Evolutionary conservation across 2,113 vertebrate genomes (phyloP).

Genomic region (Chaetodon trifascialis): DNA sequence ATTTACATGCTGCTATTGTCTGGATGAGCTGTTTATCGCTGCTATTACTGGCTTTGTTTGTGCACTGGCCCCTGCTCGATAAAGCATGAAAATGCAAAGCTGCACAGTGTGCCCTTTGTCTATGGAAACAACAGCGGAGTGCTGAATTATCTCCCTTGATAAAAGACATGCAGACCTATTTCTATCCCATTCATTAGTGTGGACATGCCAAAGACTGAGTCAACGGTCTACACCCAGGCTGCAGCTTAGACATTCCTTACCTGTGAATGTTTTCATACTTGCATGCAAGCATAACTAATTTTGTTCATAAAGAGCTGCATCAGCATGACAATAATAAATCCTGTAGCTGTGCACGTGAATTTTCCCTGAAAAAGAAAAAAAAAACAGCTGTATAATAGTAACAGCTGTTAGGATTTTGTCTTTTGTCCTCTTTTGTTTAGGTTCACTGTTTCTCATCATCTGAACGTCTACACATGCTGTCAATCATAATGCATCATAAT

Average conservation of each 20-base stretch:
- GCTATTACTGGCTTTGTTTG: constrained; percentile 59
- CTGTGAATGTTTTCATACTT: constrained; percentile 41
- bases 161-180: constrained; percentile 70
- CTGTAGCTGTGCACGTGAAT: not conserved
- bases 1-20: constrained; percentile 55
- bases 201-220: constrained; percentile 54
- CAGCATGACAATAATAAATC: not conserved
- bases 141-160: constrained; percentile 75
- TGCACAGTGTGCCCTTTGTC: constrained; percentile 79
- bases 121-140: constrained; percentile 65
- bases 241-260: constrained; percentile 41
- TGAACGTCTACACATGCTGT: not conserved
- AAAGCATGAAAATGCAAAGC: constrained; percentile 69
- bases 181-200: constrained; percentile 68
- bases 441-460: not conserved
- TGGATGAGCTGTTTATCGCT: constrained; percentile 50
- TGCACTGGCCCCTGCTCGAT: constrained; percentile 57
- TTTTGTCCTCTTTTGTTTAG: not conserved
- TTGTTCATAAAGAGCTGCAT: not conserved
- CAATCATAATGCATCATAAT: not conserved
- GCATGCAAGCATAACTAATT: not conserved
- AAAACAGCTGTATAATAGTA: too few relatives aligned
- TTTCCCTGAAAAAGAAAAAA: not conserved
- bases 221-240: constrained; percentile 29
- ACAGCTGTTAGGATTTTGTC: too few relatives aligned